These are phyloP conservation scores for Dolichotis patagonum DNA, from an alignment of 2,113 vertebrate genomes.

Conservation along the genomic window DNA sequence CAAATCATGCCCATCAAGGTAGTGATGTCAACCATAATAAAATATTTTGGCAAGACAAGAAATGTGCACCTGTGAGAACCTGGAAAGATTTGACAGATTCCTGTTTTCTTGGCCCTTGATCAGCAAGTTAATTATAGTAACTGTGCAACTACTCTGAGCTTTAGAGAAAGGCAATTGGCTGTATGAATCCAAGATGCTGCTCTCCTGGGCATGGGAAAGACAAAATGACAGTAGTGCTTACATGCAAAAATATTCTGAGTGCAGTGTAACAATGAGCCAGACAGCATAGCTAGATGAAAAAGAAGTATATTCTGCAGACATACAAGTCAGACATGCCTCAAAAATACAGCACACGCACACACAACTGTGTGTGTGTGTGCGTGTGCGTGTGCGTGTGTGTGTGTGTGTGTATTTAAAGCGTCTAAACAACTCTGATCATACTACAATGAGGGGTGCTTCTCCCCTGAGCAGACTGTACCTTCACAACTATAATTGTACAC, in stretches of 20 bases:
- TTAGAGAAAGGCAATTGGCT: constrained; percentile 34
- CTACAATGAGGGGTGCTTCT: neutral
- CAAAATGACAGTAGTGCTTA: constrained; percentile 32
- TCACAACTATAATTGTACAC: constrained; percentile 96
- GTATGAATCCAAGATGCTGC: constrained; percentile 37
- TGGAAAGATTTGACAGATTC: constrained; percentile 69
- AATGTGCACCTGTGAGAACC: constrained; percentile 68
- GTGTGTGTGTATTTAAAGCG: neutral
- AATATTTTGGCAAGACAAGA: constrained; percentile 63
- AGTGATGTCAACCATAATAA: constrained; percentile 67
- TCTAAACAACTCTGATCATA: constrained; percentile 49
- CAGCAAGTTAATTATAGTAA: constrained; percentile 74
- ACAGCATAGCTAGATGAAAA: neutral
- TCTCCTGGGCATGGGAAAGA: constrained; percentile 14
- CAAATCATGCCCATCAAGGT: constrained; percentile 69
- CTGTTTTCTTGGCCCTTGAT: constrained; percentile 70
- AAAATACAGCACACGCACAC: neutral
- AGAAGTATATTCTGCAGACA: neutral
- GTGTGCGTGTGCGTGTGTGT: neutral
- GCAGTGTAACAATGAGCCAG: neutral
- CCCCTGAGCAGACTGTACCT: constrained; percentile 80
- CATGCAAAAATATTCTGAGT: neutral
- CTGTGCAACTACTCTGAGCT: constrained; percentile 55
- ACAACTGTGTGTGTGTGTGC: neutral
- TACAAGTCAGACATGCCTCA: rapidly evolving